These are phyloP conservation scores for Cacatua alba DNA, from an alignment of 2,113 vertebrate genomes.

Conservation along the genomic window DNA sequence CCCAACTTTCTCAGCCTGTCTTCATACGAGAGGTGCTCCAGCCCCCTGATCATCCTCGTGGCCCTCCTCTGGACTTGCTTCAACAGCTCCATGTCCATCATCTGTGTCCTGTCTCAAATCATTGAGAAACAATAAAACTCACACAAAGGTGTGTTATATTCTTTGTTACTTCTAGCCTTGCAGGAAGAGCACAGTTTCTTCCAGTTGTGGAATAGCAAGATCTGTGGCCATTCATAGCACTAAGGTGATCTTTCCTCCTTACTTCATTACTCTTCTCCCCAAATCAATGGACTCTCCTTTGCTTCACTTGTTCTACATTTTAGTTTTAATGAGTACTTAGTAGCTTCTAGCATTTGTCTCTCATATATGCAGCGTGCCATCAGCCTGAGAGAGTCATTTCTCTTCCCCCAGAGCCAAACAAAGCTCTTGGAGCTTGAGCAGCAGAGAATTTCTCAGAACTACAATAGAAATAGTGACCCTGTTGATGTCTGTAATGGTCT, in stretches of 20 bases:
- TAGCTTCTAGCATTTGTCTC: neutral
- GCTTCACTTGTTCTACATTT: neutral
- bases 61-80: neutral
- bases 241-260: neutral
- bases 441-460: conserved; percentile 9
- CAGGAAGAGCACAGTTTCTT: neutral
- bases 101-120: neutral
- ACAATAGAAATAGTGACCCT: neutral
- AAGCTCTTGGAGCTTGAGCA: neutral
- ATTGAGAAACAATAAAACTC: neutral
- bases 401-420: neutral
- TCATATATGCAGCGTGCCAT: neutral
- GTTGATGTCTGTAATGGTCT: neutral
- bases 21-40: no score
- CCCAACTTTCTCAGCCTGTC: neutral
- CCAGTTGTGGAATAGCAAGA: neutral
- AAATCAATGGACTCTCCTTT: neutral
- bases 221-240: neutral
- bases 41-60: neutral
- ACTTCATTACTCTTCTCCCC: neutral
- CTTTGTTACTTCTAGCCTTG: neutral
- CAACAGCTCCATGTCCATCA: neutral
- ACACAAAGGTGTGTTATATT: neutral
- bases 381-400: neutral
- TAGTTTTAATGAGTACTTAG: neutral